A percentile compares a stretch with the other conserved stretches of the same genome.
Evolutionary conservation across 2,888 invertebrate species (phyloP).

Genomic region (Drosophila ustulata): DNA sequence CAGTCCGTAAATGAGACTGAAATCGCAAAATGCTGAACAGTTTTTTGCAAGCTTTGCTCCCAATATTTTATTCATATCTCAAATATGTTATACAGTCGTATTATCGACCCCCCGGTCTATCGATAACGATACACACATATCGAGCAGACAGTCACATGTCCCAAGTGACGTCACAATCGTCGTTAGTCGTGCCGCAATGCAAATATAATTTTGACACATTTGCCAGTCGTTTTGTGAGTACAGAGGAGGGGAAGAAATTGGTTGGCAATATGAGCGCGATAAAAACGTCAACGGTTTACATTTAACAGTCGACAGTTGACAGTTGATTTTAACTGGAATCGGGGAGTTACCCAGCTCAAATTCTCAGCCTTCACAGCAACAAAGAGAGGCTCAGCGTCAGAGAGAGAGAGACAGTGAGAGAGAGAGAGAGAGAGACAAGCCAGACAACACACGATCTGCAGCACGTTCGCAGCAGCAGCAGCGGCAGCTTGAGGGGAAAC

Average conservation of each 20-base stretch:
- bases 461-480: slow-evolving; percentile 28
- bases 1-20: too few species aligned
- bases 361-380: slow-evolving; percentile 32
- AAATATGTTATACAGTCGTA: background rate
- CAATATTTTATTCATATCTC: too few species aligned
- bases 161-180: slow-evolving; percentile 41
- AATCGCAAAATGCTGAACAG: too few species aligned
- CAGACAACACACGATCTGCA: slow-evolving; percentile 10
- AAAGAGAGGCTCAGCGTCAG: background rate
- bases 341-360: slow-evolving; percentile 34
- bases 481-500: background rate
- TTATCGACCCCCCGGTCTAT: background rate
- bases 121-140: slow-evolving; percentile 34
- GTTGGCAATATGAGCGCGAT: slow-evolving; percentile 31
- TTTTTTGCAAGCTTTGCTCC: too few species aligned
- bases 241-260: background rate
- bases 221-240: slow-evolving; percentile 10
- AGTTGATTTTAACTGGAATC: slow-evolving; percentile 23
- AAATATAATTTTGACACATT: slow-evolving; percentile 48
- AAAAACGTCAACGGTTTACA: slow-evolving; percentile 37
- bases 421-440: background rate
- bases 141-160: slow-evolving; percentile 25
- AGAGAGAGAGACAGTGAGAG: background rate
- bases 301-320: slow-evolving; percentile 28
- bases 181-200: slow-evolving; percentile 50